Base-by-base conservation (phyloP, 2,113 vertebrate genomes). In the Colius striatus region DNA sequence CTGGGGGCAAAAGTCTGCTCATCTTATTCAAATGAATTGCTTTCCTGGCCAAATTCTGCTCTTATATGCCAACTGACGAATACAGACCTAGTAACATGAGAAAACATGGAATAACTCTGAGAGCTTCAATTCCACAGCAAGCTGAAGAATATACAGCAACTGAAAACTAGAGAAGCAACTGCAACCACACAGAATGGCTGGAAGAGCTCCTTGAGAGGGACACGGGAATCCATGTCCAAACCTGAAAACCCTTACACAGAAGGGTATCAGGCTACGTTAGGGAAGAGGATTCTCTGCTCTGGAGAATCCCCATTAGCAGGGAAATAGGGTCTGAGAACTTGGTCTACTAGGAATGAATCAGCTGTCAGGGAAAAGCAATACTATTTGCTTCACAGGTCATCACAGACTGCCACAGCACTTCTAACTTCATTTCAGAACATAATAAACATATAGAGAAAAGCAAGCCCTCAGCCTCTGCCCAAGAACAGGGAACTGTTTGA, bases 1-100 rank as follows among this genome's bases (percentile, higher is more conserved):
- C 94, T 86, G 82, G 61, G 92, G 93, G 95, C 95, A 96, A 97
- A 97, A 96, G 95, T 95, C 94, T 96, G 94, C 93, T 96, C 92
- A 94, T 96, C 94, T 96, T 96, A 96, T 96, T 96, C 93, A 96
- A 95, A 95, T 94, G 93, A 96, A 96, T 73, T 78, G 79, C 83
- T 93, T 96, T 96, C 27, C 93, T 95, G 96, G 94, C 94, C 94
- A 96, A 94, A 96, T 95, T 80, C 88, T 93, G 73, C 76, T 96
- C 93, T 84, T 89, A 92, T 63, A 90, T 89, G 94, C 94, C 92
- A 93, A 85, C 86, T 96, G 92, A 96, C 76, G 58, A 95, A 96
- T 41, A 95, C 88, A 97, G 96, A 97, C 88, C 93, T 92, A 93
- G 88, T 89, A 95, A 94, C 93, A 95, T 88, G 79, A 78, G 94